These are phyloP conservation scores for Eriocheir sinensis DNA, from an alignment of 1,140 invertebrate species.

Conservation along the genomic window DNA sequence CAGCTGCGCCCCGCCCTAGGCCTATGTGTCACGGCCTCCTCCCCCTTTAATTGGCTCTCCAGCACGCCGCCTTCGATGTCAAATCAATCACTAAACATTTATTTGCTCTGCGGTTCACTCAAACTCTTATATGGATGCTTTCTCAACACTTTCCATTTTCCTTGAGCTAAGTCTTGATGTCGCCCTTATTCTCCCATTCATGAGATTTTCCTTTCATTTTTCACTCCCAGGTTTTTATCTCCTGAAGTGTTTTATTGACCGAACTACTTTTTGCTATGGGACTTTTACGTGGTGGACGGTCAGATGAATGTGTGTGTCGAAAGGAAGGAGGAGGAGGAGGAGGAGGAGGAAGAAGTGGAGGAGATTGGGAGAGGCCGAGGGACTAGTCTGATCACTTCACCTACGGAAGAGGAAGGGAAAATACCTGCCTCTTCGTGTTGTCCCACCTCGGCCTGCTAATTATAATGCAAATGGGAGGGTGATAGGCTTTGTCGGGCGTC, in stretches of 20 bases:
- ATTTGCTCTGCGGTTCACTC: neutral
- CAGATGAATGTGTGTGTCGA: neutral
- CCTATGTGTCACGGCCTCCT: slow-evolving; percentile 1
- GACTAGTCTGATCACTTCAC: slow-evolving; percentile 23
- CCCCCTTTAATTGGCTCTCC: slow-evolving; percentile 32
- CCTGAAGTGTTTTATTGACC: neutral
- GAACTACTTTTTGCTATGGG: too few species aligned
- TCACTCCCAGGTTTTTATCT: neutral
- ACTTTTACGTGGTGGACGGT: too few species aligned
- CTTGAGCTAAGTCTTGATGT: too few species aligned
- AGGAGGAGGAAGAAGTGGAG: neutral
- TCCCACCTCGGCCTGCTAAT: slow-evolving; percentile 19
- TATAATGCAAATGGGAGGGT: slow-evolving; percentile 15
- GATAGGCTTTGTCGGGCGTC: slow-evolving; percentile 11
- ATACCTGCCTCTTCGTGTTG: slow-evolving; percentile 14
- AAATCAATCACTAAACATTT: neutral
- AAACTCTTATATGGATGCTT: too few species aligned
- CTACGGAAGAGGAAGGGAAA: slow-evolving; percentile 8
- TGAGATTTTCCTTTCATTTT: too few species aligned
- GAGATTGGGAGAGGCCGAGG: too few species aligned
- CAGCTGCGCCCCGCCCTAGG: slow-evolving; percentile 36
- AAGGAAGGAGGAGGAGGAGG: neutral
- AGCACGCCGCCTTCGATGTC: neutral
- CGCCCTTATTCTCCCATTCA: too few species aligned
- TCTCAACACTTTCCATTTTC: too few species aligned